These are phyloP conservation scores for Pomatorhinus ruficollis DNA, from an alignment of 2,113 vertebrate genomes.

Conservation along the genomic window DNA sequence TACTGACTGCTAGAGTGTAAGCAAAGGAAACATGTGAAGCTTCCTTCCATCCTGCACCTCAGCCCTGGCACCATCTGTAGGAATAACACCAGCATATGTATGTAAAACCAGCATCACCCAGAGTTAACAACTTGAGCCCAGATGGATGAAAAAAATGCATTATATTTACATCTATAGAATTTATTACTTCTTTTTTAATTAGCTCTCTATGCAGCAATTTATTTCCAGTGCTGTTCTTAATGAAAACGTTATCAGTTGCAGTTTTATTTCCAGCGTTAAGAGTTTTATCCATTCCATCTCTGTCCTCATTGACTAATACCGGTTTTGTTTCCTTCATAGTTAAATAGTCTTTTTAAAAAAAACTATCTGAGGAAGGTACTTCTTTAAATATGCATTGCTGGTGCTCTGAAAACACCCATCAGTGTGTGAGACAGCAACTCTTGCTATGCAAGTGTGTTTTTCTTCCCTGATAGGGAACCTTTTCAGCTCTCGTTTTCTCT, in stretches of 20 bases:
- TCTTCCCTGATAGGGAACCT: not conserved
- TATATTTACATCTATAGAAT: not conserved
- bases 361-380: not conserved
- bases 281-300: not conserved
- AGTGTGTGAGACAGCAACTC: not conserved
- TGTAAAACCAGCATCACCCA: not conserved
- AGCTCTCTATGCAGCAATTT: not conserved
- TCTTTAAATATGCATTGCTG: not conserved
- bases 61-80: not conserved
- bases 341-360: not conserved
- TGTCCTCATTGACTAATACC: not conserved
- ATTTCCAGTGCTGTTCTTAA: not conserved
- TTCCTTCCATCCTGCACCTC: not conserved
- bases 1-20: not conserved
- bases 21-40: not conserved
- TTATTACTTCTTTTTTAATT: slow-evolving; percentile 34
- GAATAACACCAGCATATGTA: not conserved
- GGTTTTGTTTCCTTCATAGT: not conserved
- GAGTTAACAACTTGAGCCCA: not conserved
- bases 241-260: not conserved
- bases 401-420: not conserved
- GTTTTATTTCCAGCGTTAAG: not conserved
- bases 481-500: not conserved
- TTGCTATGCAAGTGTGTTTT: not conserved
- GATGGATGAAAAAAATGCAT: not conserved